Conservation (phyloP, 1,140 invertebrate species). For the Trinorchestia longiramus region DNA sequence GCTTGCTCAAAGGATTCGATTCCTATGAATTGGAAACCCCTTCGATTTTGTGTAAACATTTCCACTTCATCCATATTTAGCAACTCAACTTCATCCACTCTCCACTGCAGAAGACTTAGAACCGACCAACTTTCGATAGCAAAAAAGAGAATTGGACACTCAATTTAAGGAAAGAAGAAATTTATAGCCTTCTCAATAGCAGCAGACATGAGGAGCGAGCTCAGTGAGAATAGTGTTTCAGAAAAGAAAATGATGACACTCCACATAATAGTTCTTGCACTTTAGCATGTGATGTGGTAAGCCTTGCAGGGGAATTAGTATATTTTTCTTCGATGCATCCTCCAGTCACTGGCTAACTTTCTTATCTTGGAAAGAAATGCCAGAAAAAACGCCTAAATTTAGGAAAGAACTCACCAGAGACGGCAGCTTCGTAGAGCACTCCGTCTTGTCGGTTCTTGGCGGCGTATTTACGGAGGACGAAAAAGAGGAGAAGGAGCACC, state of each 20-base stretch:
- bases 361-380: not conserved
- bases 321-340: not conserved
- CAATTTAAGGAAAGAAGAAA: not conserved
- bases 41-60: no score
- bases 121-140: no score
- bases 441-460: constrained; percentile 79
- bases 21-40: no score
- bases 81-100: no score
- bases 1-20: no score
- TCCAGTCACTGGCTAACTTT: not conserved
- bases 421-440: constrained; percentile 87
- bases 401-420: constrained; percentile 78
- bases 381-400: constrained; percentile 62
- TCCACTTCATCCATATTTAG: no score
- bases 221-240: not conserved
- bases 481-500: constrained; percentile 81
- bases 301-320: not conserved
- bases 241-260: not conserved
- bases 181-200: not conserved
- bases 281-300: not conserved
- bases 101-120: no score
- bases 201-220: not conserved
- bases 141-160: not conserved
- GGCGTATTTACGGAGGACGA: constrained; percentile 82
- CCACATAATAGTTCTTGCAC: not conserved